phyloP scores from a whole-genome alignment of 2,888 invertebrate species.

The Tachystola acroxantha region DNA sequence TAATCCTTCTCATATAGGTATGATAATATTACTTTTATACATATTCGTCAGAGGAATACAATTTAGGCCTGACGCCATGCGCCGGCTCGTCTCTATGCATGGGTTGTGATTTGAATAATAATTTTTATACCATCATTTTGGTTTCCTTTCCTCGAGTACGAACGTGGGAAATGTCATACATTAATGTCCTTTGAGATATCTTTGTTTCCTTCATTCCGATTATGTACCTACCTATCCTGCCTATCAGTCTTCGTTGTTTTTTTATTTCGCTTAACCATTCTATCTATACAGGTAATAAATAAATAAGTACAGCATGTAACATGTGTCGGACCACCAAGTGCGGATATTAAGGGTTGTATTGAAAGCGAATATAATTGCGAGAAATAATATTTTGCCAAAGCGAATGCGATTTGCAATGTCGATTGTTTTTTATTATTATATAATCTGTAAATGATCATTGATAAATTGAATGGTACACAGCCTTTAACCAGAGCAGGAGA shows the following conservation, averaged over 20 bases:
- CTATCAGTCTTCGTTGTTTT: constrained; percentile 2
- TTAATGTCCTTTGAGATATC: constrained; percentile 57
- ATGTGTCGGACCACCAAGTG: constrained; percentile 11
- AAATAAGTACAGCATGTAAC: constrained; percentile 11
- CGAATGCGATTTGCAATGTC: constrained; percentile 8
- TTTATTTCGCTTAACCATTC: constrained; percentile 1
- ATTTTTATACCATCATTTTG: constrained; percentile 69
- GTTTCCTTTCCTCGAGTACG: constrained; percentile 66
- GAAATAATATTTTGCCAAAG: not conserved
- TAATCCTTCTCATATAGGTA: constrained; percentile 32
- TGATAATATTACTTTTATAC: constrained; percentile 59
- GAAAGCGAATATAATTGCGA: constrained; percentile 3
- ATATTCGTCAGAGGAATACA: constrained; percentile 66
- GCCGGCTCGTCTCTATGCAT: constrained; percentile 48
- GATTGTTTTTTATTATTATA: constrained; percentile 2
- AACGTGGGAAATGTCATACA: constrained; percentile 70
- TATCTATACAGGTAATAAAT: not conserved
- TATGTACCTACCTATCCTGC: constrained; percentile 19
- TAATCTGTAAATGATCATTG: constrained; percentile 9
- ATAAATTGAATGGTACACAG: constrained; percentile 14
- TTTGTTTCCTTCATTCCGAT: constrained; percentile 32
- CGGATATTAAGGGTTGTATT: constrained; percentile 9
- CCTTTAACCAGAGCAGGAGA: constrained; percentile 12
- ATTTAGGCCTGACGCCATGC: constrained; percentile 67
- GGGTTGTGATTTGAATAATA: constrained; percentile 75